Base-by-base conservation (phyloP, 1,140 invertebrate species). In the Nilaparvata lugens region DNA sequence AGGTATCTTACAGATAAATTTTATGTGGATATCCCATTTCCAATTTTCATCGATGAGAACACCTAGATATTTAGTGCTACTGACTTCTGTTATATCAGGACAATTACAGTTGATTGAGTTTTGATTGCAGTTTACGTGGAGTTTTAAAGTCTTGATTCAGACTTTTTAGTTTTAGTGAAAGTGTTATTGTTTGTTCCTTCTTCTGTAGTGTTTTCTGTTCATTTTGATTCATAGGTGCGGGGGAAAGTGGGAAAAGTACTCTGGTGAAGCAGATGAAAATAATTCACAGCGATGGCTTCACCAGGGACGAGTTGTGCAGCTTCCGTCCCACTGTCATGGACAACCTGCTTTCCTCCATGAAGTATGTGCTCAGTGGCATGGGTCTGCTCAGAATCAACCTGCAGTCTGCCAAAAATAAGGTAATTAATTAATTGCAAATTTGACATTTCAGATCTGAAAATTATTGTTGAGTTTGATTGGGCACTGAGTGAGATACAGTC, bases 211-310 rank as follows among this genome's bases (percentile, higher is more conserved):
- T 7, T 24, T 45, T 19, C n/a, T 21, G 4, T 4, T 55, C n/a
- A n/a, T n/a, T n/a, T n/a, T n/a, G n/a, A 14, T 54, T 9, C 64
- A 78, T 82, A 82, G 78, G 78, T 59, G 82, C 83, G 66, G 83
- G 83, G 31, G 83, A 85, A 68, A 84, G 81, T 67, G 84, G 84
- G 6, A 86, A 86, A 71, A 84, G 82, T 70, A 86, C 84, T 25
- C 72, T 85, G 67, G 83, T 86, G 2, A 86, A 86, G 72, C 84
- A 86, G 69, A 85, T 86, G 82, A 84, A 84, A 76, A 88, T 89
- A 66, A 88, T 89, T 62, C 85, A 89, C 70, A 83, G 85, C 63
- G 83, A 85, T 71, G 86, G 86, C 24, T 89, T 87, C 69, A 83
- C 82, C 28, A 73, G 76, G 62, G 80, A 85, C 61, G 86, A 89